Evolutionary conservation across 2,113 vertebrate genomes (phyloP), one percentile per base, ranked within the genome.

Genomic region (Podiceps cristatus): DNA sequence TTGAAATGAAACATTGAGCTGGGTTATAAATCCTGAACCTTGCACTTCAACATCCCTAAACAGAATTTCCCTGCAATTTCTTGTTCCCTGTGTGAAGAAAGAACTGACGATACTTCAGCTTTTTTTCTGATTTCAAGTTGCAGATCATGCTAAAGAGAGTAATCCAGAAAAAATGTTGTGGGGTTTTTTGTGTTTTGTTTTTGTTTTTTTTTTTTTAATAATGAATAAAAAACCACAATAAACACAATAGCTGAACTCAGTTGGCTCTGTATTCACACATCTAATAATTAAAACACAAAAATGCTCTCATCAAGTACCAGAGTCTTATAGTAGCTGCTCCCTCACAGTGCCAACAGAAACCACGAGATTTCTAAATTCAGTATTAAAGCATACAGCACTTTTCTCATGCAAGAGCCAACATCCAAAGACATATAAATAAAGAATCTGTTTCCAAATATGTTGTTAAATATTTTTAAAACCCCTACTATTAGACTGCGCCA

Each of bases 311-410:
- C 83, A 18, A 73, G 84, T 28, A 47, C 7, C 13, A 8, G 53
- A 84, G 31, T 15, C 78, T 53, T 45, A 67, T 10, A 42, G 72
- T 90, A 78, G 86, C 81, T 79, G 86, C 56, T 93, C 42, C 77
- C 67, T 67, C 14, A 9, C 40, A n/a, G 64, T 15, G 89, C 93
- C 91, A 96, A 79, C 31, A 60, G 93, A 56, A 96, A 90, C 93
- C 95, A 82, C 96, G 49, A 49, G 53, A 82, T 68, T 86, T 88
- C 92, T 90, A 93, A 94, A 93, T 90, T 92, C 93, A 93, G 81
- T 25, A 69, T 68, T 76, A 56, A 88, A 91, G 44, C 67, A 89
- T 58, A 15, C 62, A 35, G 86, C 23, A 50, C 76, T 94, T 79
- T 60, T 60, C 95, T 85, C 90, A 27, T 64, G 49, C 64, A 37